phyloP scores from a whole-genome alignment of 2,113 vertebrate genomes.

The Cacatua alba region DNA sequence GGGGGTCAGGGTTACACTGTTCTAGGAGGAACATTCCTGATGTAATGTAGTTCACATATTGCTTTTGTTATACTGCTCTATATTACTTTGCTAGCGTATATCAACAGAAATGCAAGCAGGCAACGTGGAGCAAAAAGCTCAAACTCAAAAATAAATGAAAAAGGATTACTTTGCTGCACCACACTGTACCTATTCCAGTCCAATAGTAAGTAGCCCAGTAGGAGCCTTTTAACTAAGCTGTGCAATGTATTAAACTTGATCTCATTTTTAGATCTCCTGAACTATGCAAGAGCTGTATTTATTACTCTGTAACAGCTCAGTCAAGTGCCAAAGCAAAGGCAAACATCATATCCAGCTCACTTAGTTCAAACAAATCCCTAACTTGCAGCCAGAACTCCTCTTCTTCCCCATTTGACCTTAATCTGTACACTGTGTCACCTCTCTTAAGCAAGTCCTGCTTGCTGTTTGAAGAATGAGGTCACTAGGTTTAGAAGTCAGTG shows the following conservation, averaged over 20 bases:
- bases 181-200: background rate
- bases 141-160: background rate
- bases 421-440: background rate
- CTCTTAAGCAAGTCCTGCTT: background rate
- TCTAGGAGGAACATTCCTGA: background rate
- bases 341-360: background rate
- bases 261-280: conserved; percentile 30
- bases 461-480: background rate
- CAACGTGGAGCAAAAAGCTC: background rate
- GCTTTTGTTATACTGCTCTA: background rate
- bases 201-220: background rate
- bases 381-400: background rate
- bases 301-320: background rate
- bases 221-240: conserved; percentile 6
- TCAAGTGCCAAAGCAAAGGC: background rate
- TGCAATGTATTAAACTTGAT: conserved; percentile 19
- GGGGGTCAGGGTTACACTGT: background rate
- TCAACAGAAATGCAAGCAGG: background rate
- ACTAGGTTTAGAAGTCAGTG: background rate
- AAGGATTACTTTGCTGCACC: background rate
- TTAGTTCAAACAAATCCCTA: background rate
- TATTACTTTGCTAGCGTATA: background rate
- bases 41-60: background rate
- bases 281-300: conserved; percentile 6
- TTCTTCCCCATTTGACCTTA: conserved; percentile 33